phyloP scores from a whole-genome alignment of 1,140 invertebrate genomes.

The Chelonus insularis region DNA sequence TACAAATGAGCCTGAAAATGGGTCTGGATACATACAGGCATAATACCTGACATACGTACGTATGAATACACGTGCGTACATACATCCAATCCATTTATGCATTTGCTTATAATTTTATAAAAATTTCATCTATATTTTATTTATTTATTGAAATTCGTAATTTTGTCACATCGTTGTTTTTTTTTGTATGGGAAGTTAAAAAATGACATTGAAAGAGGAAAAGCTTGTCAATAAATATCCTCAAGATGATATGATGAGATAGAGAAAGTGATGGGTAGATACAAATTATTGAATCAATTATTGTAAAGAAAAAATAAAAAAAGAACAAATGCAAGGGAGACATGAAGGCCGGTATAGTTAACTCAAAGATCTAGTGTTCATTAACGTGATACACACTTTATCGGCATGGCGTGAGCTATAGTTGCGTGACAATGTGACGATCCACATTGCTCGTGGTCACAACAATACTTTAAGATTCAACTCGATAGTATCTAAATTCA shows the following conservation, averaged over 20 bases:
- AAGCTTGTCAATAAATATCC: neutral
- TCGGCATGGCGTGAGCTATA: slow-evolving; percentile 10
- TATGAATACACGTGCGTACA: too few species aligned
- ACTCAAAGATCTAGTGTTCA: slow-evolving; percentile 17
- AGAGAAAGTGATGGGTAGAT: neutral
- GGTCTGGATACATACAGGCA: too few species aligned
- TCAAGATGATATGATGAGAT: neutral
- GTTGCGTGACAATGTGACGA: slow-evolving; percentile 24
- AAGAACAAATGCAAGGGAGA: neutral
- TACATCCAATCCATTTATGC: too few species aligned
- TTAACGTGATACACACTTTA: slow-evolving; percentile 20
- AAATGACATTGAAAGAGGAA: neutral
- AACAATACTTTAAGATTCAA: slow-evolving; percentile 25
- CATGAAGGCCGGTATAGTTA: neutral
- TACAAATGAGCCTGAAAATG: too few species aligned
- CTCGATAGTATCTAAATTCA: slow-evolving; percentile 23
- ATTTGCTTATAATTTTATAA: too few species aligned
- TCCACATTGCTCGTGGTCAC: slow-evolving; percentile 11
- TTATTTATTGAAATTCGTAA: too few species aligned
- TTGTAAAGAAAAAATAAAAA: neutral
- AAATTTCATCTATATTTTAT: too few species aligned
- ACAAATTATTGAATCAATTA: neutral
- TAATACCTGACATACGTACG: too few species aligned
- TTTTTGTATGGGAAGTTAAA: too few species aligned
- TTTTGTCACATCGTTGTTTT: too few species aligned